phyloP scores from a whole-genome alignment of 2,797 vertebrate species.

The Falco rusticolus region DNA sequence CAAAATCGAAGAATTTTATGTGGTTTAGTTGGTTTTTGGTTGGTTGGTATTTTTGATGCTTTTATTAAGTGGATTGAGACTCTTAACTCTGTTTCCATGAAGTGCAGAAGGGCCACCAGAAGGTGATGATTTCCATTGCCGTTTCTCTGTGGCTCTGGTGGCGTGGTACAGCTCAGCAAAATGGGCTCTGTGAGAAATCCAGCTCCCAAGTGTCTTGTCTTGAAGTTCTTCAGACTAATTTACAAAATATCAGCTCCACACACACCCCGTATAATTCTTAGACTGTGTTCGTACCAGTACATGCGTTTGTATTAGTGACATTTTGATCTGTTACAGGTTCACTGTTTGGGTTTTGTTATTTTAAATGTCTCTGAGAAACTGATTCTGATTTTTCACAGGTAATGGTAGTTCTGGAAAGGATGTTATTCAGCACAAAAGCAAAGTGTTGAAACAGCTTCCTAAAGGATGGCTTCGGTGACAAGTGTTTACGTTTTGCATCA shows the following conservation, averaged over 20 bases:
- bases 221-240: neutral
- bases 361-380: neutral
- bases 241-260: neutral
- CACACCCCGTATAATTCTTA: neutral
- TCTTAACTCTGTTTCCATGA: neutral
- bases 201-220: neutral
- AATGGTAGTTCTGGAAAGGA: neutral
- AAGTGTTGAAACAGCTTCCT: neutral
- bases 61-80: neutral
- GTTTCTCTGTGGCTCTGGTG: neutral
- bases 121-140: neutral
- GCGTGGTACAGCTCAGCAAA: neutral
- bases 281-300: neutral
- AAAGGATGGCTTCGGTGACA: neutral
- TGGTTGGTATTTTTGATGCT: neutral
- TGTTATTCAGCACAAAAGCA: neutral
- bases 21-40: neutral
- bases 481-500: neutral
- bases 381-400: neutral
- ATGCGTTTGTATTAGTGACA: neutral
- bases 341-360: neutral
- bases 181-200: neutral
- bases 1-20: rapidly evolving
- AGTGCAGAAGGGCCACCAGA: neutral
- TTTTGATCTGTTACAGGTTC: neutral